These are phyloP conservation scores for Neolamprologus ventralis DNA, from an alignment of 2,113 vertebrate species.

Conservation along the genomic window DNA sequence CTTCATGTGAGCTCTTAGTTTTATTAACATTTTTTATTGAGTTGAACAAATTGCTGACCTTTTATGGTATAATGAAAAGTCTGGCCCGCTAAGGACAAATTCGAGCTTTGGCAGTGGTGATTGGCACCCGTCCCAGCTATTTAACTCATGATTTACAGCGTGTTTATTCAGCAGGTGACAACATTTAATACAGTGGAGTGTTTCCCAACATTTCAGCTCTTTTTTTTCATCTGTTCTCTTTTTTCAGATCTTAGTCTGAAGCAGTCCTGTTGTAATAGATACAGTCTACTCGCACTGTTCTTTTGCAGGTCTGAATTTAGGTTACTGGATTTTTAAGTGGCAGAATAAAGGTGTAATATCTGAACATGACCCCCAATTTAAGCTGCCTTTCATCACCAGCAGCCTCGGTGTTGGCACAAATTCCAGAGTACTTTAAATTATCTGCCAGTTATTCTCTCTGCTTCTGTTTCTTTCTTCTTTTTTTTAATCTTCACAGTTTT, in stretches of 20 bases:
- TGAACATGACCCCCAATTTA: constrained; percentile 48
- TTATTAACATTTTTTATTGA: constrained; percentile 75
- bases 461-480: constrained; percentile 17
- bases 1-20: constrained; percentile 64
- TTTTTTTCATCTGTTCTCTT: background rate
- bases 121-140: constrained; percentile 54
- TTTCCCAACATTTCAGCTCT: constrained; percentile 12
- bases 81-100: constrained; percentile 47
- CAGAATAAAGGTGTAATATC: constrained; percentile 24
- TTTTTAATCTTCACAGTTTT: background rate
- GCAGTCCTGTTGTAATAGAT: background rate
- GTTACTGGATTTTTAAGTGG: constrained; percentile 25
- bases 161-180: constrained; percentile 60
- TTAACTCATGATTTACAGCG: constrained; percentile 44
- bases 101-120: constrained; percentile 57
- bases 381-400: constrained; percentile 30
- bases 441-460: constrained; percentile 29
- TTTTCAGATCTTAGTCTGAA: background rate
- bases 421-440: constrained; percentile 13
- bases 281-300: background rate
- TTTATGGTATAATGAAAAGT: constrained; percentile 64
- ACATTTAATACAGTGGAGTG: constrained; percentile 42
- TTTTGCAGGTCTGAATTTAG: background rate
- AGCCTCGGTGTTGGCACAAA: constrained; percentile 35
- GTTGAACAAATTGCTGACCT: constrained; percentile 70